Base-by-base conservation (phyloP, 2,113 vertebrate genomes). In the Malaclemys terrapin region DNA sequence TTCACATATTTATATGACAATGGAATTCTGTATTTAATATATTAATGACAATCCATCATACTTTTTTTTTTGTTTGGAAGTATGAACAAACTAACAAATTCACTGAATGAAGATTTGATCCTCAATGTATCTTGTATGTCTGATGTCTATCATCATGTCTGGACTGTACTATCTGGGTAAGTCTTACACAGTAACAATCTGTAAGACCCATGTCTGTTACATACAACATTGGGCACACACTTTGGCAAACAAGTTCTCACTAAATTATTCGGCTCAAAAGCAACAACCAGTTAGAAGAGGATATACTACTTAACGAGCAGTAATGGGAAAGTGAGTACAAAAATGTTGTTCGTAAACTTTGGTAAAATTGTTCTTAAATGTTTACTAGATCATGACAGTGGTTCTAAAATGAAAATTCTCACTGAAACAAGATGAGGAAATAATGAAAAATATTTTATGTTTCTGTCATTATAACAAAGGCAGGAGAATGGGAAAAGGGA, bases 101-200 rank as follows among this genome's bases (percentile, higher is more conserved):
- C 4, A 85, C 25, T 54, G 31, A 47, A 24, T 17, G 10, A 50
- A 75, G 17, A 42, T 85, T 6, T 50, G 4, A 47, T 75, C 65
- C 87, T 59, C 24, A 45, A 42, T 38, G 45, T 47, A 9, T 78
- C 3, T 42, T 54, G 0, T 4, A 75, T 54, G 42, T 80, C n/a
- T 22, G 84, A 35, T 0, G 14, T 35, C 31, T 88, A 90, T n/a
- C 29, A 35, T 79, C 8, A 52, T 42, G 59, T 82, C 22, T 90
- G 53, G 59, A 69, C 3, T 25, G 38, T n/a, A 76, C 5, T 90
- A 10, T 75, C 56, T 11, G 31, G 10, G 83, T 24, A 87, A 80
- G 10, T 38, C 35, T 20, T 0, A 14, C 10, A 78, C 6, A 42
- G 35, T 79, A 0, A 80, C 53, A 89, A 25, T 35, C 29, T 62